Percentiles rank a stretch among this genome's conserved stretches.
Conservation (phyloP, 2,797 vertebrate species). For the Sebastes glaucus region DNA sequence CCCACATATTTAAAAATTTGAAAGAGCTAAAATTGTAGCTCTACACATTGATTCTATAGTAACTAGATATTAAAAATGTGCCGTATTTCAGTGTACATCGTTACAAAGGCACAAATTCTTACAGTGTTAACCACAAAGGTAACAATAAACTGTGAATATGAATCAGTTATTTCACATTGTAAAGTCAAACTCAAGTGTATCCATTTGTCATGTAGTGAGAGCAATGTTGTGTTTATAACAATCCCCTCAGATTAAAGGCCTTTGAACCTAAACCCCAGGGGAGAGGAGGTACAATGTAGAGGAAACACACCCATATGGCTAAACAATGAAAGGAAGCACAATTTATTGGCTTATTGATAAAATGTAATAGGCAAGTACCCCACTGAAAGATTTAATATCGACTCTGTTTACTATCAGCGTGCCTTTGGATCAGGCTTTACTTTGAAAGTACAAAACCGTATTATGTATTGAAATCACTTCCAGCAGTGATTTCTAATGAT, state of each 20-base stretch:
- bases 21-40: not conserved
- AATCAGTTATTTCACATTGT: slow-evolving; percentile 36
- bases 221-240: slow-evolving; percentile 19
- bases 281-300: slow-evolving; percentile 58
- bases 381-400: slow-evolving; percentile 38
- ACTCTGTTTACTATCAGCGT: slow-evolving; percentile 30
- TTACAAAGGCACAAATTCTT: not conserved
- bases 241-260: slow-evolving; percentile 38
- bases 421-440: slow-evolving; percentile 18
- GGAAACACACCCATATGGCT: slow-evolving; percentile 58
- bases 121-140: not conserved
- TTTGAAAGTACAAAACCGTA: slow-evolving; percentile 60
- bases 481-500: not conserved
- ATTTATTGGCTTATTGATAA: slow-evolving; percentile 56
- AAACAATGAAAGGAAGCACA: slow-evolving; percentile 70
- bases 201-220: not conserved
- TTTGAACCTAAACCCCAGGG: slow-evolving; percentile 51
- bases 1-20: not conserved
- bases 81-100: not conserved
- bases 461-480: slow-evolving; percentile 62
- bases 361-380: slow-evolving; percentile 25
- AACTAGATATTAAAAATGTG: not conserved
- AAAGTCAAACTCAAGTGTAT: slow-evolving; percentile 19
- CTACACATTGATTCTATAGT: not conserved
- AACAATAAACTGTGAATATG: not conserved